Base-by-base conservation (phyloP, 2,797 vertebrate species). In the Myiotriccus ornatus region DNA sequence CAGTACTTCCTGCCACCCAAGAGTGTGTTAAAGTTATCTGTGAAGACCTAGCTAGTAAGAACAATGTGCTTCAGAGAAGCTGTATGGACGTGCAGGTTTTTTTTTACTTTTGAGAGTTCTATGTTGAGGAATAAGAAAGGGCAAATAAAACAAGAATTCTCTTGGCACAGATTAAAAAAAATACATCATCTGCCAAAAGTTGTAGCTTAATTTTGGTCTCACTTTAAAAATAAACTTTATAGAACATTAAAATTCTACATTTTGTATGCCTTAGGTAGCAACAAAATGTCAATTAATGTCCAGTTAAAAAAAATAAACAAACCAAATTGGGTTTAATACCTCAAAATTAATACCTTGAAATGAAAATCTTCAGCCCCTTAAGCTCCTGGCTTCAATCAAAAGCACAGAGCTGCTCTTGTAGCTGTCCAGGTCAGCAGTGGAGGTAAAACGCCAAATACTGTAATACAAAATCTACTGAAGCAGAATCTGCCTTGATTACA, bases 221-320 rank as follows among this genome's bases (percentile, higher is more conserved):
- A 37, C 55, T 95, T 90, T 34, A 76, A 96, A 95, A 88, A 93
- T 62, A 94, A 95, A 85, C 77, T 71, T 86, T 62, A 56, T 21
- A 73, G 67, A 90, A 73, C 67, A 74, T 89, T 82, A 74, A 93
- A 90, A 63, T 46, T 67, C 41, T 70, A 52, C 8, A 52, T 84
- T 82, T 91, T 79, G 30, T 69, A 70, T 93, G 67, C 74, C 56
- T 79, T 41, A 90, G 71, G 80, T 70, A 69, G 46, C 30, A 74
- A 65, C 12, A 76, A 90, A 84, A 19, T 47, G 86, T 47, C 46
- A 81, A 59, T 84, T 85, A 85, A 81, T 67, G 50, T 78, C 47
- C 81, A 84, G 28, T 50, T 81, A 89, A 87, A 56, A 69, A 89
- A 88, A 85, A 75, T 5, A 87, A 94, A n/a, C 22, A 70, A 90